These are phyloP conservation scores for Vidua chalybeata DNA, from an alignment of 2,113 vertebrate genomes.

Conservation along the genomic window DNA sequence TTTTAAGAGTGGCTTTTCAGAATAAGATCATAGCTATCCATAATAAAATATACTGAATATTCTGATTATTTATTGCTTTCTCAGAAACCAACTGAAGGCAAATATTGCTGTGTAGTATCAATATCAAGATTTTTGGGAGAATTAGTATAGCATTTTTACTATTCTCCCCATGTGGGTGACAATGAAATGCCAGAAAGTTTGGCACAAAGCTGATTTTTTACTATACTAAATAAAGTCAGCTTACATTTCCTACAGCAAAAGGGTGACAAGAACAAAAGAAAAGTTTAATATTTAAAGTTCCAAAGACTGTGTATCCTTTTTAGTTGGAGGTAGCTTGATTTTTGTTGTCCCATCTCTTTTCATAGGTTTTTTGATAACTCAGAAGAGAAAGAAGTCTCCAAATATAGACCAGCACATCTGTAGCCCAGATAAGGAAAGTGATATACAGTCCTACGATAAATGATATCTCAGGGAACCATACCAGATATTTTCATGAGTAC, in stretches of 20 bases:
- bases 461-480: conserved; percentile 17
- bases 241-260: neutral
- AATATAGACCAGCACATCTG: conserved; percentile 28
- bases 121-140: neutral
- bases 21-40: neutral
- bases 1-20: neutral
- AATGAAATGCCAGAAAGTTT: neutral
- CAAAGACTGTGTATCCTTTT: neutral
- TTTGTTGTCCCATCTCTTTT: neutral
- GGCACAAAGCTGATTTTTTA: neutral
- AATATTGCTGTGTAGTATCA: neutral
- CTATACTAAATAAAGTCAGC: neutral
- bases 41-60: neutral
- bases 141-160: neutral
- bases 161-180: neutral
- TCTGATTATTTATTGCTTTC: neutral
- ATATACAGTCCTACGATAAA: conserved; percentile 1
- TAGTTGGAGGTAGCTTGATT: neutral
- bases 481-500: conserved; percentile 5
- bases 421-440: conserved; percentile 22
- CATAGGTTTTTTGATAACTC: neutral
- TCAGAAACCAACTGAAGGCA: neutral
- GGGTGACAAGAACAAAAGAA: neutral
- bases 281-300: neutral
- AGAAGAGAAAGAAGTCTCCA: neutral